These are phyloP conservation scores for Molorchus minor DNA, from an alignment of 2,888 invertebrate species.

Conservation along the genomic window DNA sequence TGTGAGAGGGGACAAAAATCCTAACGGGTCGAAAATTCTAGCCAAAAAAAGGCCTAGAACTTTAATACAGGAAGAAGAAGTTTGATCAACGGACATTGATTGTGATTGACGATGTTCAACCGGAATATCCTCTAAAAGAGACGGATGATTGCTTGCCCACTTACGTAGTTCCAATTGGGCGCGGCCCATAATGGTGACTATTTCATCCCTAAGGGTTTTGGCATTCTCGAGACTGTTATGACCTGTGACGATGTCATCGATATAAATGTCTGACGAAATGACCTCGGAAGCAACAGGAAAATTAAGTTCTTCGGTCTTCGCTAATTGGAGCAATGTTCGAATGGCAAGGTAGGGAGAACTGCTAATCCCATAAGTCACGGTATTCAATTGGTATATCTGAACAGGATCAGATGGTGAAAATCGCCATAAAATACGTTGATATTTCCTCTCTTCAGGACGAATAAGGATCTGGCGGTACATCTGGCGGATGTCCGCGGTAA, in stretches of 20 bases:
- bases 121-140: neutral
- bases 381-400: neutral
- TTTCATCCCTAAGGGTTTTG: neutral
- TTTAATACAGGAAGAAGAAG: neutral
- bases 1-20: too few species aligned
- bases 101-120: neutral
- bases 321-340: too few species aligned
- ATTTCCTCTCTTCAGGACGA: neutral
- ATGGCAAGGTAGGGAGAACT: too few species aligned
- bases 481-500: too few species aligned
- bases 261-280: too few species aligned
- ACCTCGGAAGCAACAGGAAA: neutral
- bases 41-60: constrained; percentile 2
- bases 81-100: neutral
- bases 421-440: too few species aligned
- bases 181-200: neutral
- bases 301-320: neutral
- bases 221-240: neutral
- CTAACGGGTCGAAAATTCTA: too few species aligned
- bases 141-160: neutral
- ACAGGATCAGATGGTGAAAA: neutral
- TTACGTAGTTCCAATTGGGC: neutral
- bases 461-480: neutral
- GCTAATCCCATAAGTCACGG: too few species aligned
- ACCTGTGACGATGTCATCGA: too few species aligned